Percentiles rank a stretch among this genome's conserved stretches.
phyloP scores from a whole-genome alignment of 1,140 invertebrate species.

The Aphidius ervi region DNA sequence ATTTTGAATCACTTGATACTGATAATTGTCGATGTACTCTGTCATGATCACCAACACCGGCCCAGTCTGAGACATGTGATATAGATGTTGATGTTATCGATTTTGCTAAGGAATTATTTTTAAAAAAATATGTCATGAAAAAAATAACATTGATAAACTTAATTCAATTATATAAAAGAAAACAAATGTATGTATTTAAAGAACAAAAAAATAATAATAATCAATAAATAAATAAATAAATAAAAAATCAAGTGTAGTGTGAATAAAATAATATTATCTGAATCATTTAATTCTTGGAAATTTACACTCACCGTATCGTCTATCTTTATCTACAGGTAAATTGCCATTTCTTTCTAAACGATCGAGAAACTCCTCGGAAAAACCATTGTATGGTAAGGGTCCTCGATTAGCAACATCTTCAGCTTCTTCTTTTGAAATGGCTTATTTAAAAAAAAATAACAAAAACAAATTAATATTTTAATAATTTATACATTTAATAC shows the following conservation, averaged over 20 bases:
- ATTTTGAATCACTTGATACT: conserved; percentile 85
- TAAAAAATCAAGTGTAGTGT: neutral
- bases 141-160: neutral
- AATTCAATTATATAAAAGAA: neutral
- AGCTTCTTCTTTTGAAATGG: conserved; percentile 72
- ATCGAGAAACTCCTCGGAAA: conserved; percentile 87
- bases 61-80: conserved; percentile 65
- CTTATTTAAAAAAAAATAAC: conserved; percentile 53
- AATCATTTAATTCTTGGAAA: neutral
- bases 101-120: conserved; percentile 16
- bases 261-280: neutral
- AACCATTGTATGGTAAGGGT: conserved; percentile 80
- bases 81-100: conserved; percentile 25
- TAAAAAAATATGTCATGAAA: neutral
- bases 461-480: conserved; percentile 4
- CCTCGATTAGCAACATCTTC: conserved; percentile 60
- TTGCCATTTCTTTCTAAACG: conserved; percentile 84
- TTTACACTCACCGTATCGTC: conserved; percentile 41
- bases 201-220: neutral
- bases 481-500: neutral
- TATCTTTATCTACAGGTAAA: conserved; percentile 63
- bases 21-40: conserved; percentile 82
- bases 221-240: neutral
- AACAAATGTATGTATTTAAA: no score
- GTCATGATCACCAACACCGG: conserved; percentile 70